Evolutionary conservation across 2,888 invertebrate genomes (phyloP).

Genomic region (Dendrolimus houi): DNA sequence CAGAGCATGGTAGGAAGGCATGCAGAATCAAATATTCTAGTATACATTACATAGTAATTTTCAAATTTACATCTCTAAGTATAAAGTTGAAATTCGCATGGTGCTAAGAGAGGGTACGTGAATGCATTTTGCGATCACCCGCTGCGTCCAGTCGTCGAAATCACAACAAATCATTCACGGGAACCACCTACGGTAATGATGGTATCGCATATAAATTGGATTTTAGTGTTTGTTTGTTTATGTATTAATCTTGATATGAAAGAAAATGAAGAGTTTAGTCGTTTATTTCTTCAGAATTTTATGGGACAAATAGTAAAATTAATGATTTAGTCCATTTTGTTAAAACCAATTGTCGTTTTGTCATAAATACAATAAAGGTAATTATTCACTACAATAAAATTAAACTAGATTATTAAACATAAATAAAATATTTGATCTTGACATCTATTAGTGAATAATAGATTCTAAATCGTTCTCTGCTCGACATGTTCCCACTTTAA

Average conservation of each 20-base stretch:
- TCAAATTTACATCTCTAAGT: constrained; percentile 23
- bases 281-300: no score
- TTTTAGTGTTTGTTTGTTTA: constrained; percentile 49
- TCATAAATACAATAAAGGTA: no score
- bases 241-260: constrained; percentile 25
- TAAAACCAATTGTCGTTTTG: no score
- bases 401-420: no score
- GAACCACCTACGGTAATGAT: constrained; percentile 70
- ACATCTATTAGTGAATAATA: no score
- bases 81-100: constrained; percentile 35
- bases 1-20: constrained; percentile 71
- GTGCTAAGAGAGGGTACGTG: constrained; percentile 33
- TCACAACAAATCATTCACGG: constrained; percentile 73
- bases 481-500: no score
- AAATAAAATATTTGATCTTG: no score
- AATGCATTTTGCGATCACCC: constrained; percentile 67
- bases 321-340: no score
- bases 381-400: no score
- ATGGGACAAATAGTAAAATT: no score
- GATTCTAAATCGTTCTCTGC: no score
- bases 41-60: constrained; percentile 23
- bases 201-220: constrained; percentile 63
- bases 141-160: constrained; percentile 68
- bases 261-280: no score
- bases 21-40: constrained; percentile 58